phyloP scores from a whole-genome alignment of 2,113 vertebrate species.

The Ibidorhyncha struthersii region DNA sequence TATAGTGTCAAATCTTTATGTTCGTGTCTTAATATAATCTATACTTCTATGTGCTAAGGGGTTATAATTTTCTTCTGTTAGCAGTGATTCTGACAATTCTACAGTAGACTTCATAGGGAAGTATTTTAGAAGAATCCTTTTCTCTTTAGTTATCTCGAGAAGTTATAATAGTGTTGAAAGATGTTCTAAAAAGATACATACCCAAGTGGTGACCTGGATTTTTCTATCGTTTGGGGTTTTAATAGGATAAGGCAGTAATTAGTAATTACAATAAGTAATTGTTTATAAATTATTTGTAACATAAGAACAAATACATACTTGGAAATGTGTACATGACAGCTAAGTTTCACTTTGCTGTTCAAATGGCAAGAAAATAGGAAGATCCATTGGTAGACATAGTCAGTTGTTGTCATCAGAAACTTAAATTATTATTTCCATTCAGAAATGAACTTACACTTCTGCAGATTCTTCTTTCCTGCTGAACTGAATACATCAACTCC shows the following conservation, averaged over 20 bases:
- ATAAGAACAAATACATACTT: background rate
- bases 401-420: background rate
- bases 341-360: background rate
- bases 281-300: background rate
- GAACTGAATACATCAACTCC: background rate
- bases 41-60: background rate
- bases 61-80: background rate
- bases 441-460: background rate
- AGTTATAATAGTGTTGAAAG: background rate
- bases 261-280: background rate
- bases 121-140: background rate
- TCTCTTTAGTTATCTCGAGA: background rate
- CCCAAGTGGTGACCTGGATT: background rate
- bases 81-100: background rate
- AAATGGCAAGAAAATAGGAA: background rate
- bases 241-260: background rate
- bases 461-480: background rate
- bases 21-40: background rate
- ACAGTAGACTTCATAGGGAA: background rate
- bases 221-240: background rate
- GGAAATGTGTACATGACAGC: background rate
- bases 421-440: background rate
- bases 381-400: background rate
- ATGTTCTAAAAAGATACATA: background rate
- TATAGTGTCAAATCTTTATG: background rate